phyloP scores from a whole-genome alignment of 2,888 invertebrate species.

The Drosophila diplacantha region DNA sequence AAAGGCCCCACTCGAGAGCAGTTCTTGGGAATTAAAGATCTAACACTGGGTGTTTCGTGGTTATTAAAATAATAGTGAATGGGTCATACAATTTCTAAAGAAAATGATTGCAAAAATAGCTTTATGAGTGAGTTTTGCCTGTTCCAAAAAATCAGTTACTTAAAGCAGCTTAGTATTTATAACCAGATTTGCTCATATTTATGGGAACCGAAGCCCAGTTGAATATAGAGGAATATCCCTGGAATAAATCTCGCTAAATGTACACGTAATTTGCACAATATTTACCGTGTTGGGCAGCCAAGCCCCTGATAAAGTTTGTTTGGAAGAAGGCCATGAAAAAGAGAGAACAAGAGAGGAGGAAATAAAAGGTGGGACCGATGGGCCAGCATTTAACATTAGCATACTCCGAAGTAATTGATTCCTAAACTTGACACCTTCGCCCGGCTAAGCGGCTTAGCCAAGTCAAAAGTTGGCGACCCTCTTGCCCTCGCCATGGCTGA shows the following conservation, averaged over 20 bases:
- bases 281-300: background rate
- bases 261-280: background rate
- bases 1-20: slow-evolving; percentile 9
- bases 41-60: background rate
- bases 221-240: background rate
- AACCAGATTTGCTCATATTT: background rate
- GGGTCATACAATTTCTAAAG: background rate
- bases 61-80: background rate
- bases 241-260: background rate
- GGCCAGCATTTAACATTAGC: slow-evolving; percentile 31
- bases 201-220: accelerated
- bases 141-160: background rate
- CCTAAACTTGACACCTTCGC: slow-evolving; percentile 69
- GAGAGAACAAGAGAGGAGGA: background rate
- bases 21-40: background rate
- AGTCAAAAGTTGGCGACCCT: slow-evolving; percentile 49
- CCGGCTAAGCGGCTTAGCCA: slow-evolving; percentile 60
- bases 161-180: background rate
- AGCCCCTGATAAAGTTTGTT: slow-evolving; percentile 19
- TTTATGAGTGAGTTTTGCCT: too few relatives aligned
- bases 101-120: too few relatives aligned
- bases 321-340: slow-evolving; percentile 8
- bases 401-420: slow-evolving; percentile 64
- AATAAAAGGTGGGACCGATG: slow-evolving; percentile 8
- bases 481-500: slow-evolving; percentile 13